Base-by-base conservation (phyloP, 2,888 invertebrate genomes). In the Cyclophora albipunctata region DNA sequence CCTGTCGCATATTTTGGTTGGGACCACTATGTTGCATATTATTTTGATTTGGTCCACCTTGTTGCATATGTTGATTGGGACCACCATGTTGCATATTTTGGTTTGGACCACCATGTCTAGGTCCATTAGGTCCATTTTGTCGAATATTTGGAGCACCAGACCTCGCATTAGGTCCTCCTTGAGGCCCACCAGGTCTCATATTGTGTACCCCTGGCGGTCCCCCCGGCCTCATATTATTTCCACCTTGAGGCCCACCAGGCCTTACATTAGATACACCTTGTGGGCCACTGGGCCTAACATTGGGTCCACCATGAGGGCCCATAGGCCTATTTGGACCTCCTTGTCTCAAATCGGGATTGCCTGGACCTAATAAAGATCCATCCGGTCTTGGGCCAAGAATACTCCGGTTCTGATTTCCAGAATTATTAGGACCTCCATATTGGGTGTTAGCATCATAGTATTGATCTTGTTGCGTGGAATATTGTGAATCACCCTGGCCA, bases 161-260 rank as follows among this genome's bases (percentile, higher is more conserved):
- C 40, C 76, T 50, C 60, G 80, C 78, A 45, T 76, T 77, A 37
- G 77, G 77, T 4, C 75, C 77, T 3, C 75, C 77, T 7, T 75
- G 66, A 5, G 50, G 45, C 0, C 51, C 49, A 34, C 50, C 50
- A 20, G 45, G 54, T 7, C 48, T 40, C 50, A 53, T 53, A 33
- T 41, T 40, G 6, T 47, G 49, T 0, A 55, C 48, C 40, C 47
- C 41, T 43, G 45, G 57, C n/a, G 53, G 47, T 0, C 48, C 52
- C 37, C 37, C 53, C 41, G 75, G 78, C 40, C 76, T 50, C 60
- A 80, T 78, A 45, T 76, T 77, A 37, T 76, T 76, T 4, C 75
- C 77, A 4, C 75, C 77, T 7, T 75, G 66, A 5, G 50, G 45
- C 0, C 51, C 49, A 34, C 50, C 50, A 20, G 45, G 54, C 7